phyloP scores from a whole-genome alignment of 1,140 invertebrate genomes.

The Ceratoteleas bidentatus region DNA sequence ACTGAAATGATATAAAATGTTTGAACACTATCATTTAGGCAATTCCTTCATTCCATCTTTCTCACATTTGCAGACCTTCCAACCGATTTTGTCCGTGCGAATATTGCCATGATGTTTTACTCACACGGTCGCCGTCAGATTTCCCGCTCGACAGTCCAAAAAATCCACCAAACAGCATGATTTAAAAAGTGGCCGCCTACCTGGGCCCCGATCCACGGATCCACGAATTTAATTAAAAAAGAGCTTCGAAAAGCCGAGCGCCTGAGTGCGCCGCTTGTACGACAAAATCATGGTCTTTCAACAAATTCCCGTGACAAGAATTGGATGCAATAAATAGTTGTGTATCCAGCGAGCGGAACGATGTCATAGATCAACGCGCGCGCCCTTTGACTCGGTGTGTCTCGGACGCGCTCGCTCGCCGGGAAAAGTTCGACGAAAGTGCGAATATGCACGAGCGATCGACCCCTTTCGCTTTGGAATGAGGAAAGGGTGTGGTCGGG shows the following conservation, averaged over 20 bases:
- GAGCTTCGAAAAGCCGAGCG: background rate
- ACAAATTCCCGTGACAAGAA: constrained; percentile 34
- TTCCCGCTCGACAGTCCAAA: no score
- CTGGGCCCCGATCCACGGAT: background rate
- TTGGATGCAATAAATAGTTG: constrained; percentile 52
- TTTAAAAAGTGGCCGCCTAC: background rate
- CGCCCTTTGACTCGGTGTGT: constrained; percentile 43
- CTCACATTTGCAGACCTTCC: no score
- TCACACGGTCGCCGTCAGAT: no score
- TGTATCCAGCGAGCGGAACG: constrained; percentile 33
- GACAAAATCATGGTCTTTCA: constrained; percentile 26
- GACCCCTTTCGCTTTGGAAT: constrained; percentile 39
- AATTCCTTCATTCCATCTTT: no score
- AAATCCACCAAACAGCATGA: background rate
- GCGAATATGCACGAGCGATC: constrained; percentile 57
- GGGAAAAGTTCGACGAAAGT: constrained; percentile 38
- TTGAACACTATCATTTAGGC: no score
- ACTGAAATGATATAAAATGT: no score
- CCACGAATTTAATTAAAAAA: background rate
- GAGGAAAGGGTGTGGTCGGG: constrained; percentile 56
- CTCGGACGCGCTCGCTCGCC: constrained; percentile 28
- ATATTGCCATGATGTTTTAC: no score
- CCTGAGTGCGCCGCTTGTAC: background rate
- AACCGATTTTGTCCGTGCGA: no score
- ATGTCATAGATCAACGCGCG: constrained; percentile 54